Conservation (phyloP, 2,113 vertebrate genomes). For the Phalacrocorax aristotelis region DNA sequence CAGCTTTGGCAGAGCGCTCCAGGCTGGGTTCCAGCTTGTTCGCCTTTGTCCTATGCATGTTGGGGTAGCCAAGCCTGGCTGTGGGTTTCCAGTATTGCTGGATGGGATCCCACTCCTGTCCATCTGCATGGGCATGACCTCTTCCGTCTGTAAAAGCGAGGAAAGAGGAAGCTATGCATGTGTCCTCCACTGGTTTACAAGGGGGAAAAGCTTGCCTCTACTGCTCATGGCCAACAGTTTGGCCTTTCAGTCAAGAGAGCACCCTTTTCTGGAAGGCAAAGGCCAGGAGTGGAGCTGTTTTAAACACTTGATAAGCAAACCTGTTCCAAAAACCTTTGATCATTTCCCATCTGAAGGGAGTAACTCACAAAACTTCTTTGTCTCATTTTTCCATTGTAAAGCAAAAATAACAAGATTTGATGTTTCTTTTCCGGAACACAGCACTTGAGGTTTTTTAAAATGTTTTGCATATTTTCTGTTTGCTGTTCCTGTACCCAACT, state of each 20-base stretch:
- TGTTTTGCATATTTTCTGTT: neutral
- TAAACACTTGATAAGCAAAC: neutral
- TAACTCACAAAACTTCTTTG: neutral
- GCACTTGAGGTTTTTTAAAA: neutral
- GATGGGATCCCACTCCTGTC: neutral
- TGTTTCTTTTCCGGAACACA: neutral
- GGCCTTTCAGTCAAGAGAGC: neutral
- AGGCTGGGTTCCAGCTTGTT: slow-evolving; percentile 45
- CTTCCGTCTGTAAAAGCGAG: neutral
- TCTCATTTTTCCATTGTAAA: neutral
- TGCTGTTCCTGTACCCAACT: neutral
- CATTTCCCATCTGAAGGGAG: neutral
- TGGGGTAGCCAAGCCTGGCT: slow-evolving; percentile 5
- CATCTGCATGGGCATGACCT: neutral
- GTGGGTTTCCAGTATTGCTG: neutral
- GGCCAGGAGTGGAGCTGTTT: neutral
- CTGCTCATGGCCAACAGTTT: neutral
- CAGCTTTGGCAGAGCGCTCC: slow-evolving; percentile 1
- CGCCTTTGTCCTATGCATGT: neutral
- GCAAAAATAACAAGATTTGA: neutral
- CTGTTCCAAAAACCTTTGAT: neutral
- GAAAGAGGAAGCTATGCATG: neutral
- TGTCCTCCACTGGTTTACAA: neutral
- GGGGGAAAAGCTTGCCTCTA: neutral
- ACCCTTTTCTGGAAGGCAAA: neutral